Evolutionary conservation across 2,113 vertebrate species (phyloP).

Genomic region (Phylloscopus trochiloides): DNA sequence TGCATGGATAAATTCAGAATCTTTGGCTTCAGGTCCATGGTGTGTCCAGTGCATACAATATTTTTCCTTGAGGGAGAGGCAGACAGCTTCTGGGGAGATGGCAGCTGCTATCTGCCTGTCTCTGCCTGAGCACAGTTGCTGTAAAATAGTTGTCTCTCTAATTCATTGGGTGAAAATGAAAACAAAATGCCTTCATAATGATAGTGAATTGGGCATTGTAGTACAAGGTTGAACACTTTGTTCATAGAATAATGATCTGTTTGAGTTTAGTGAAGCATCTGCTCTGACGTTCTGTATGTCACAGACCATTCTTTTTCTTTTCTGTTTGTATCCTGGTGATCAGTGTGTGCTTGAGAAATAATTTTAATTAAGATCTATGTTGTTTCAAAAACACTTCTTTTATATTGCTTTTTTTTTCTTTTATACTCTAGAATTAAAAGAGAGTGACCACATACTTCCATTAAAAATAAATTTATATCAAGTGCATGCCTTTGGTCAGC

Average conservation of each 20-base stretch:
- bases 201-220: neutral
- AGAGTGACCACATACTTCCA: neutral
- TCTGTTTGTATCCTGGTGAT: neutral
- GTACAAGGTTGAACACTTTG: neutral
- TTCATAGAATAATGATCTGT: neutral
- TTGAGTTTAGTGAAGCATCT: neutral
- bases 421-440: neutral
- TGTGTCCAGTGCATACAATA: neutral
- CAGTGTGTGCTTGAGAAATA: neutral
- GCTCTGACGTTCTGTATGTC: neutral
- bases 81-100: neutral
- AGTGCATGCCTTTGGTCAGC: neutral
- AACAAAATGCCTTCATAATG: neutral
- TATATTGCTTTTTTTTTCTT: neutral
- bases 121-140: neutral
- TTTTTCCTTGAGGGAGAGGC: neutral
- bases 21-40: neutral
- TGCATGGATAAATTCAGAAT: neutral
- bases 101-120: neutral
- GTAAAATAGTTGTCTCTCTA: neutral
- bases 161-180: neutral
- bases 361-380: neutral
- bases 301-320: neutral
- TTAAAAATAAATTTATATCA: neutral
- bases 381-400: neutral